Evolutionary conservation across 2,797 vertebrate genomes (phyloP).

Genomic region (Rhinatrema bivittatum): DNA sequence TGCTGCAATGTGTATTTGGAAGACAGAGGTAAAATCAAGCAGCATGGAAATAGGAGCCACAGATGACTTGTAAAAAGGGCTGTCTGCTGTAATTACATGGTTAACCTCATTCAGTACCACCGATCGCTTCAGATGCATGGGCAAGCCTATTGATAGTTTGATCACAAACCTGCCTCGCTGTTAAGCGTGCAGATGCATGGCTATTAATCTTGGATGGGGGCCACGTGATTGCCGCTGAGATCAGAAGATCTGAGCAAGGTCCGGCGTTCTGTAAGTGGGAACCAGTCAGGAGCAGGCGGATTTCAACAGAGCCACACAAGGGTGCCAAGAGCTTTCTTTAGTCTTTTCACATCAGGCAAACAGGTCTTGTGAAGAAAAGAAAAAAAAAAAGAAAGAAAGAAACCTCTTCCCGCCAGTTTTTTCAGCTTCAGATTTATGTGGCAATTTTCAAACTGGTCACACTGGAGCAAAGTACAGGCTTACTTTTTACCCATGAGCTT

Average conservation of each 20-base stretch:
- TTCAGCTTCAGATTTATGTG: no score
- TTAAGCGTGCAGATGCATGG: constrained; percentile 37
- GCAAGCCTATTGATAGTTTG: constrained; percentile 42
- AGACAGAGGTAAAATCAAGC: constrained; percentile 11
- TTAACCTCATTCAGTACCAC: constrained; percentile 30
- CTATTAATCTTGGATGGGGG: constrained; percentile 43
- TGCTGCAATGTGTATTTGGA: not conserved
- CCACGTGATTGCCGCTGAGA: constrained; percentile 27
- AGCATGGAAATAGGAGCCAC: constrained; percentile 13
- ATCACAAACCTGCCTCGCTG: constrained; percentile 31
- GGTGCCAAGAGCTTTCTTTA: no score
- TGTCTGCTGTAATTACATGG: constrained; percentile 32
- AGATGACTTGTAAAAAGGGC: constrained; percentile 20
- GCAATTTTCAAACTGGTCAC: no score
- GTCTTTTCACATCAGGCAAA: no score
- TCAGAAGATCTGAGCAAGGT: constrained; percentile 33
- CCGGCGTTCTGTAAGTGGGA: constrained; percentile 25
- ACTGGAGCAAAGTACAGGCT: no score
- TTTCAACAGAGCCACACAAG: no score
- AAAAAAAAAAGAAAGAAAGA: no score
- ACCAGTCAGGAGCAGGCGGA: not conserved
- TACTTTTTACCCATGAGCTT: no score
- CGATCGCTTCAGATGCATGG: constrained; percentile 34
- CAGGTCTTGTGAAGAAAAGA: no score
- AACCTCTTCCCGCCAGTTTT: no score